Conservation (phyloP, 2,888 invertebrate species). For the Cephus sareptanus region DNA sequence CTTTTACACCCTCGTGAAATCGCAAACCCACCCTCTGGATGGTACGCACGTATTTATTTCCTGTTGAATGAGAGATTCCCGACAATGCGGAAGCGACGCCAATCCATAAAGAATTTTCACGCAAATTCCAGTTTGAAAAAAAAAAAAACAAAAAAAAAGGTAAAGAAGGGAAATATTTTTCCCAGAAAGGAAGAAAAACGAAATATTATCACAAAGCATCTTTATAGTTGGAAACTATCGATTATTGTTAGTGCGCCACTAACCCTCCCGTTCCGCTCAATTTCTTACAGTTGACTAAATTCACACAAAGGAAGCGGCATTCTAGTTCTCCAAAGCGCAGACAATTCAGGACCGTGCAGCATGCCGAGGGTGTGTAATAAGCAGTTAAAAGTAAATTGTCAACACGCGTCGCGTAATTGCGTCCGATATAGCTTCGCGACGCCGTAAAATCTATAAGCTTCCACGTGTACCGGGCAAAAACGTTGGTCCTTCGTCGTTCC, state of each 20-base stretch:
- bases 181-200: background rate
- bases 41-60: background rate
- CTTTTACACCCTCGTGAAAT: background rate
- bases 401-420: constrained; percentile 15
- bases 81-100: background rate
- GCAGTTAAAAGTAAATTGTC: constrained; percentile 24
- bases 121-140: background rate
- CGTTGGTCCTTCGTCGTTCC: background rate
- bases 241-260: background rate
- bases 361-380: constrained; percentile 17
- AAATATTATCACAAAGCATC: background rate
- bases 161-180: background rate
- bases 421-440: background rate
- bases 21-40: background rate
- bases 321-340: background rate
- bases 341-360: background rate
- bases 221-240: background rate
- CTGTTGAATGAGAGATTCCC: background rate
- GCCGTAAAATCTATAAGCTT: background rate
- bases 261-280: background rate
- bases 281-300: background rate
- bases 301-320: background rate
- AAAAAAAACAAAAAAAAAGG: too few species aligned
- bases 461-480: background rate
- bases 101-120: background rate